A percentile compares a stretch with the other conserved stretches of the same genome.
phyloP scores from a whole-genome alignment of 2,797 vertebrate genomes.

The Picus viridis region DNA sequence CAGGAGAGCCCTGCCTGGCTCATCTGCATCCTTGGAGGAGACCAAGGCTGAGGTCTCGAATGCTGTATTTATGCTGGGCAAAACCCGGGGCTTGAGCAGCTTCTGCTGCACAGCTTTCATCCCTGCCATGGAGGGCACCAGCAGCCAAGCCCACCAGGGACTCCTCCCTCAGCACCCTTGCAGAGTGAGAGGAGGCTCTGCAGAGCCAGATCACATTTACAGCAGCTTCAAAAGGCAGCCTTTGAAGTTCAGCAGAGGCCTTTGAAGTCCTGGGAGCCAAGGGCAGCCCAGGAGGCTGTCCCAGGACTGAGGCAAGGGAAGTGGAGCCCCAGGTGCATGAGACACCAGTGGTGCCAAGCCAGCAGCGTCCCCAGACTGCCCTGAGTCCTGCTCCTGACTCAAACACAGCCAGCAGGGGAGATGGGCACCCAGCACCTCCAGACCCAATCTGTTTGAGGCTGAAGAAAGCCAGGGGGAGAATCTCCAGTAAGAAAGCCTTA shows the following conservation, averaged over 20 bases:
- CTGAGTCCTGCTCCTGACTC: background rate
- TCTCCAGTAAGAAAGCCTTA: background rate
- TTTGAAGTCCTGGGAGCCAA: conserved; percentile 22
- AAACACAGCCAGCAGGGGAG: background rate
- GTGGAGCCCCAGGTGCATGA: rapidly evolving
- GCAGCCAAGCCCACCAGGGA: background rate
- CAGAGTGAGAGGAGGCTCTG: background rate
- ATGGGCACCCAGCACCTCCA: background rate
- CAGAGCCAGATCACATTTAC: background rate
- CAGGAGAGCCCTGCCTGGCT: background rate
- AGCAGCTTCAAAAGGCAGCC: conserved; percentile 48
- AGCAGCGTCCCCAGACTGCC: background rate
- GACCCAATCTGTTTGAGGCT: background rate
- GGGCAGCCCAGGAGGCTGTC: background rate
- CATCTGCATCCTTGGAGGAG: background rate
- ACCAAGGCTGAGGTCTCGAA: background rate
- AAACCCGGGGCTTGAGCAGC: background rate
- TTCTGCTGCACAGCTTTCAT: background rate
- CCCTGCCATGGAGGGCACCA: background rate
- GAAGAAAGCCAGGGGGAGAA: background rate
- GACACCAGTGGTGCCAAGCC: background rate
- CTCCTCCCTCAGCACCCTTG: background rate
- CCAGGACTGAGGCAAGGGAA: background rate
- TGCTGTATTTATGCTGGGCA: background rate
- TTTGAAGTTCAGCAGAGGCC: conserved; percentile 26